These are phyloP conservation scores for Emydoidea blandingii DNA, from an alignment of 2,797 vertebrate genomes.

Conservation along the genomic window DNA sequence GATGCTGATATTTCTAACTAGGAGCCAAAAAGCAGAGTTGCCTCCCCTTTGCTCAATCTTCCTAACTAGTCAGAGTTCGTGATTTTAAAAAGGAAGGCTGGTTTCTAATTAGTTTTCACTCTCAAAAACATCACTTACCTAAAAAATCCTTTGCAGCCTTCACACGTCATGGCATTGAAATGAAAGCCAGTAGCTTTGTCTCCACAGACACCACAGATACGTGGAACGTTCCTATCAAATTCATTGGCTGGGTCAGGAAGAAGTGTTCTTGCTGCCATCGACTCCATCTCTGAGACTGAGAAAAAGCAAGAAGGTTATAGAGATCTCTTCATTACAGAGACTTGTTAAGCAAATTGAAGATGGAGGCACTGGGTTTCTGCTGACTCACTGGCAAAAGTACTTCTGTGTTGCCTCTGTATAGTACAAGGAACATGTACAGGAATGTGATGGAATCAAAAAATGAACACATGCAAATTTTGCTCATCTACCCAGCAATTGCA, in stretches of 20 bases:
- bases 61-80: background rate
- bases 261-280: conserved; percentile 87
- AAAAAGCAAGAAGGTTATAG: background rate
- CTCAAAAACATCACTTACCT: conserved; percentile 79
- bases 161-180: conserved; percentile 99
- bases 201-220: conserved; percentile 96
- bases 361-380: background rate
- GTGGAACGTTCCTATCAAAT: conserved; percentile 89
- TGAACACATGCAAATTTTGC: accelerated
- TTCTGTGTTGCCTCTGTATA: accelerated
- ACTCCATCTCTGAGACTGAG: conserved; percentile 84
- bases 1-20: accelerated
- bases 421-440: too few relatives aligned
- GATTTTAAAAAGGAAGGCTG: background rate
- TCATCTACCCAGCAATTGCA: background rate
- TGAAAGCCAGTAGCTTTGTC: conserved; percentile 97
- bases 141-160: conserved; percentile 99
- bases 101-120: background rate
- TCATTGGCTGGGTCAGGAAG: conserved; percentile 81
- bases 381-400: background rate
- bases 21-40: background rate
- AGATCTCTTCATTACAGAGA: background rate
- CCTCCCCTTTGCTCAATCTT: background rate
- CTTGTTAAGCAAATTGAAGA: background rate
- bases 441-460: background rate